Base-by-base conservation (phyloP, 1,140 invertebrate genomes). In the Medauroidea extradentata region DNA sequence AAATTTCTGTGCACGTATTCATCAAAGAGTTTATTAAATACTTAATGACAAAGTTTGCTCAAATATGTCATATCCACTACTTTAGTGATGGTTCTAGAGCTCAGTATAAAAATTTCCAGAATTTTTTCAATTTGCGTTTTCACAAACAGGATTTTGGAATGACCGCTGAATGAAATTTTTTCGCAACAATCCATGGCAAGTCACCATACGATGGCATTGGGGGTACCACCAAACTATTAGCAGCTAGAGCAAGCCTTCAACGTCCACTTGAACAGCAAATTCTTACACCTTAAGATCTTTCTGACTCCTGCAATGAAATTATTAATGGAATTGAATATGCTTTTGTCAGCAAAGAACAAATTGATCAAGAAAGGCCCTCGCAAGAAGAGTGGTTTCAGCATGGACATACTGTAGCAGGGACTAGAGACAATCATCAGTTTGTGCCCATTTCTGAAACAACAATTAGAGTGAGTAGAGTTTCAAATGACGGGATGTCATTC, bases 151-250 rank as follows among this genome's bases (percentile, higher is more conserved):
- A 69, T 54, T 67, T n/a, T n/a, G n/a, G n/a, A n/a, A n/a, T n/a
- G n/a, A n/a, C n/a, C n/a, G n/a, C n/a, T n/a, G n/a, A n/a, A 51
- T 72, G 68, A 65, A 49, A 70, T 46, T 66, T 67, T 60, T 66
- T 59, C 52, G 66, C 63, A 55, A 68, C 61, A 59, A 61, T 38
- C 23, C 64, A 67, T 57, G 62, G 57, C 64, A 70, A 62, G 54
- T 48, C 56, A 16, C n/a, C 44, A 14, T 3, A 13, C 24, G 44
- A 48, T 48, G 44, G 11, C 18, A 18, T 21, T 16, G 18, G 63
- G 5, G 65, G 67, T 19, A 63, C 61, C 43, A 44, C 66, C 1
- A 69, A 70, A 60, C 56, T 60, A 50, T 44, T 64, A 16, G 65
- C 61, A 55, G 55, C 59, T 42, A 48, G 54, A 18, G 62, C 60